Percentiles rank a stretch among this genome's conserved stretches.
Evolutionary conservation across 2,797 vertebrate species (phyloP).

Genomic region (Peromyscus eremicus): DNA sequence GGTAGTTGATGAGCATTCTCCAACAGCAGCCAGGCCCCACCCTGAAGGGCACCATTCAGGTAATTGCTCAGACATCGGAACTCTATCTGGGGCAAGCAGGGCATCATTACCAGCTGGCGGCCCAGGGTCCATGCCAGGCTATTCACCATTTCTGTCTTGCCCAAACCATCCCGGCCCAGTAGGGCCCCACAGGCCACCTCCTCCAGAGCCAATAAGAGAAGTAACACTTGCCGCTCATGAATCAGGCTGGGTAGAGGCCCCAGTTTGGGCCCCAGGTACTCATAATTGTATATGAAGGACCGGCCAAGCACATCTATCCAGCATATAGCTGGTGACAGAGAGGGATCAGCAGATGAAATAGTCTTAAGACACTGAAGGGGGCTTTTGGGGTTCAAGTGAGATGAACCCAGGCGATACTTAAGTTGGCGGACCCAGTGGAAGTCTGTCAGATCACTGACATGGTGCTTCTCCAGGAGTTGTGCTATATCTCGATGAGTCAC

Average conservation of each 20-base stretch:
- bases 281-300: conserved; percentile 90
- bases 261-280: conserved; percentile 91
- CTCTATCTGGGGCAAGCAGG: conserved; percentile 86
- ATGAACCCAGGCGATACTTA: conserved; percentile 89
- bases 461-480: conserved; percentile 84
- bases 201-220: conserved; percentile 90
- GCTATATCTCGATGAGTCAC: conserved; percentile 90
- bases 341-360: not conserved
- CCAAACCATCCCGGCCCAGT: conserved; percentile 88
- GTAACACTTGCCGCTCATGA: conserved; percentile 89
- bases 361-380: conserved; percentile 64
- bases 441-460: conserved; percentile 85
- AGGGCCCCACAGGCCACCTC: conserved; percentile 90
- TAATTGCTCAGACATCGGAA: conserved; percentile 86
- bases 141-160: conserved; percentile 87
- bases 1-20: conserved; percentile 88
- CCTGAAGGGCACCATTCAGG: conserved; percentile 91
- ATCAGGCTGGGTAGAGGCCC: conserved; percentile 87
- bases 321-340: conserved; percentile 80
- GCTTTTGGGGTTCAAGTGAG: not conserved
- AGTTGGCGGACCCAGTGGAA: conserved; percentile 93
- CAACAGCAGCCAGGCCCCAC: conserved; percentile 92
- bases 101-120: conserved; percentile 88
- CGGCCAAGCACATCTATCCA: conserved; percentile 89
- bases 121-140: conserved; percentile 90